These are phyloP conservation scores for Zaprionus bogoriensis DNA, from an alignment of 2,888 invertebrate species.

Conservation along the genomic window DNA sequence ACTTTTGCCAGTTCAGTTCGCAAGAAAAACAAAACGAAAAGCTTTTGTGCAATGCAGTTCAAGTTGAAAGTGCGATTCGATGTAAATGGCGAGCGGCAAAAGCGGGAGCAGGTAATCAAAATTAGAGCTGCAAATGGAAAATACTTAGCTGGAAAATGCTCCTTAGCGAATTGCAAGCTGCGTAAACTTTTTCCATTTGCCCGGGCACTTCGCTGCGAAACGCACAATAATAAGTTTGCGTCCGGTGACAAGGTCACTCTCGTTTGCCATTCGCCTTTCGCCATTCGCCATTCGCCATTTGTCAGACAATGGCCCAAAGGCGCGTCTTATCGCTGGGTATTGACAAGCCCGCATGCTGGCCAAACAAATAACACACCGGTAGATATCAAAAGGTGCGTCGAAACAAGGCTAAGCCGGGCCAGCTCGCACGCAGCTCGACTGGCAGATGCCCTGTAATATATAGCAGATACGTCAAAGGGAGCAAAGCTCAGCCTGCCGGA, in stretches of 20 bases:
- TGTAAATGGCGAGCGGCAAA: slow-evolving; percentile 38
- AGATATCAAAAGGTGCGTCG: slow-evolving; percentile 31
- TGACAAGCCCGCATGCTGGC: slow-evolving; percentile 39
- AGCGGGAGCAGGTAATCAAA: slow-evolving; percentile 53
- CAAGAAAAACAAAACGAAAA: slow-evolving; percentile 55
- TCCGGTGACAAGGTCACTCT: slow-evolving; percentile 29
- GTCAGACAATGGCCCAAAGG: slow-evolving; percentile 31
- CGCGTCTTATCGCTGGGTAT: slow-evolving; percentile 39
- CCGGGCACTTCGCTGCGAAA: too few species aligned
- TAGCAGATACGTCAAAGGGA: not conserved
- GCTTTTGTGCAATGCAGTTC: slow-evolving; percentile 9
- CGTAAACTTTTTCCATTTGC: slow-evolving; percentile 50
- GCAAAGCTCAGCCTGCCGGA: not conserved
- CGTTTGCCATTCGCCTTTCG: too few species aligned
- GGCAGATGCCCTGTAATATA: slow-evolving; percentile 1
- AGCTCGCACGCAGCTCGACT: not conserved
- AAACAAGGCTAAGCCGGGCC: not conserved
- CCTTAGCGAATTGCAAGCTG: slow-evolving; percentile 15
- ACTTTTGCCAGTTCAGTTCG: slow-evolving; percentile 46
- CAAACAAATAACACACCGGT: slow-evolving; percentile 34
- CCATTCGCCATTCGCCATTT: slow-evolving; percentile 42
- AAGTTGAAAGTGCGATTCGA: slow-evolving; percentile 34
- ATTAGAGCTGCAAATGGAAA: slow-evolving; percentile 57
- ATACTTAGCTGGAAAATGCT: slow-evolving; percentile 38
- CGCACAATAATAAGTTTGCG: slow-evolving; percentile 28